Conservation (phyloP, 2,113 vertebrate species). For the Isurus oxyrinchus region DNA sequence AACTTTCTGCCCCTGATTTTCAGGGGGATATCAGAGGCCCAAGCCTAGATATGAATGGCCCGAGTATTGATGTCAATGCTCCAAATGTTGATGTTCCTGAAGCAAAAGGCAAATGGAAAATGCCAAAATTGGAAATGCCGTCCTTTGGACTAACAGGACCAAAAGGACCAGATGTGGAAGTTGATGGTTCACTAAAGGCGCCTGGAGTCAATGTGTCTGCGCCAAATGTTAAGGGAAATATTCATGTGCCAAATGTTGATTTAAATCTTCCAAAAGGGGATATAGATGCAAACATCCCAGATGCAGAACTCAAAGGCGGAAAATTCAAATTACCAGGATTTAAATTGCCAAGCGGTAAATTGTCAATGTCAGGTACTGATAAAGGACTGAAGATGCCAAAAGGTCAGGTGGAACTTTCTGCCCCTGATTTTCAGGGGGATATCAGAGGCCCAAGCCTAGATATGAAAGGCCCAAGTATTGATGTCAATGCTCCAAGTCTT, state of each 20-base stretch:
- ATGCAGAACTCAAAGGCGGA: no score
- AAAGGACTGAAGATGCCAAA: not conserved
- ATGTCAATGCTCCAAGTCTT: no score
- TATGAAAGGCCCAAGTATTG: not conserved
- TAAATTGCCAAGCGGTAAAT: no score
- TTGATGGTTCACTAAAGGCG: not conserved
- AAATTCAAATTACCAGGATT: no score
- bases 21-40: slow-evolving; percentile 42
- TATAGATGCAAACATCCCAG: no score
- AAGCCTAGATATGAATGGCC: slow-evolving; percentile 41
- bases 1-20: slow-evolving; percentile 38
- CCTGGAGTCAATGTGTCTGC: slow-evolving; percentile 37
- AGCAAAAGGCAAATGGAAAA: slow-evolving; percentile 35
- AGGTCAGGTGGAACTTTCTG: not conserved
- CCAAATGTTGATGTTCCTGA: not conserved
- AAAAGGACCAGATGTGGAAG: not conserved
- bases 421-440: slow-evolving; percentile 38
- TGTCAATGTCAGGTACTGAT: no score
- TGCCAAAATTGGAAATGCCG: not conserved
- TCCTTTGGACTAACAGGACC: slow-evolving; percentile 38
- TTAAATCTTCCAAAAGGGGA: not conserved
- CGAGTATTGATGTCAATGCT: slow-evolving; percentile 36
- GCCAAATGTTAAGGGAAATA: slow-evolving; percentile 45
- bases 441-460: slow-evolving; percentile 43
- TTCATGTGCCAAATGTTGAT: slow-evolving; percentile 43